Percentiles rank a stretch among this genome's conserved stretches.
Evolutionary conservation across 2,888 invertebrate genomes (phyloP).

Genomic region (Eristalis tenax): DNA sequence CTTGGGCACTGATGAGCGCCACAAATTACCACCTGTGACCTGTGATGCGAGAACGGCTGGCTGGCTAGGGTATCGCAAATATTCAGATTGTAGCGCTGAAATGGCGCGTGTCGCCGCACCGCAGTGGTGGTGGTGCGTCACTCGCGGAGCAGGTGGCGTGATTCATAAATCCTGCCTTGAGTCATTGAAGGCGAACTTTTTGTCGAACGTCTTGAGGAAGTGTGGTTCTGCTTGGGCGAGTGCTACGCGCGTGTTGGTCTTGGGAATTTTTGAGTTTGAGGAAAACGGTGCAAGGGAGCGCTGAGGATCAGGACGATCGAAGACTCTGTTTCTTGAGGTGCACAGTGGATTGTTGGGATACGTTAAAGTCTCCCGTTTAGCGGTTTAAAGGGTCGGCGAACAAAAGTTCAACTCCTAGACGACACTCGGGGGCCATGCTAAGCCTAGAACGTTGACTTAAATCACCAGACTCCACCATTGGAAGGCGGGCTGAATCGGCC

Average conservation of each 20-base stretch:
- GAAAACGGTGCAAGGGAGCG: too few species aligned
- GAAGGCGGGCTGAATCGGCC: too few species aligned
- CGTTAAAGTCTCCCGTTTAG: too few species aligned
- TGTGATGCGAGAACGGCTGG: not conserved
- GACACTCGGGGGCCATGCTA: too few species aligned
- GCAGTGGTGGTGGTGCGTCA: not conserved
- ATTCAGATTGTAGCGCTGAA: not conserved
- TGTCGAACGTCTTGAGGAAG: not conserved
- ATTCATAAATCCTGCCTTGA: not conserved
- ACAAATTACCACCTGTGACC: not conserved
- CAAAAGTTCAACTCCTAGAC: too few species aligned
- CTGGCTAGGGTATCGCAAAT: not conserved
- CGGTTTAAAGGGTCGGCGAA: too few species aligned
- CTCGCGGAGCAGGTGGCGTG: not conserved
- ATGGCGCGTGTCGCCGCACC: not conserved
- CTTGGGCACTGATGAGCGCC: not conserved
- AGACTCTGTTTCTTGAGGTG: too few species aligned
- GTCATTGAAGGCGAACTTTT: not conserved
- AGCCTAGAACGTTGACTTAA: too few species aligned
- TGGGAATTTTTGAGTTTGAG: not conserved
- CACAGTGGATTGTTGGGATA: too few species aligned
- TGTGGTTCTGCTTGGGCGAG: not conserved
- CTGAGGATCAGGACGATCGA: too few species aligned
- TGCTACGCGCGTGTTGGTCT: not conserved
- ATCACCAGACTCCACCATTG: too few species aligned